Evolutionary conservation across 1,140 invertebrate genomes (phyloP).

Genomic region (Cydia fagiglandana): DNA sequence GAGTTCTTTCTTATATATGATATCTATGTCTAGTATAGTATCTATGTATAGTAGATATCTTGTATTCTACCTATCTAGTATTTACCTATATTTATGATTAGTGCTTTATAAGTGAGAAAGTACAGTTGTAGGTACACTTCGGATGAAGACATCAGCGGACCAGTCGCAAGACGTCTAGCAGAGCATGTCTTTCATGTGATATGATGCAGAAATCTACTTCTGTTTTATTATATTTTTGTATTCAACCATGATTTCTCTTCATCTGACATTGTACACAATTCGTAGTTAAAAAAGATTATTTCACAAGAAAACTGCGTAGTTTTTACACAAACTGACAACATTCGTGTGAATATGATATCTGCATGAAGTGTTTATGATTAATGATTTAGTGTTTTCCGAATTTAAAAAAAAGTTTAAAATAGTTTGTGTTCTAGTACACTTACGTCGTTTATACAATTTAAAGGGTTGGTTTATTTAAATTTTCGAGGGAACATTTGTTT

Average conservation of each 20-base stretch:
- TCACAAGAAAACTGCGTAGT: neutral
- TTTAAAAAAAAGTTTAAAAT: neutral
- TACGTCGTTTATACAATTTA: neutral
- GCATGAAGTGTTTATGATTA: conserved; percentile 27
- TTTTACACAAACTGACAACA: neutral
- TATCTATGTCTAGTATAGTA: too few relatives aligned
- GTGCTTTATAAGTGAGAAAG: too few relatives aligned
- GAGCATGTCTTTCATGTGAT: too few relatives aligned
- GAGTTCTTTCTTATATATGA: too few relatives aligned
- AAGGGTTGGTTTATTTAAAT: conserved; percentile 10
- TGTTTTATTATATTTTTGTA: too few relatives aligned
- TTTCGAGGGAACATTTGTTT: conserved; percentile 9
- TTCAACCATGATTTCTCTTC: neutral
- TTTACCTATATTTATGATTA: too few relatives aligned
- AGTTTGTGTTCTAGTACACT: neutral
- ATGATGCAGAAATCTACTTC: too few relatives aligned
- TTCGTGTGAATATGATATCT: neutral
- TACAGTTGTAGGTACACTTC: too few relatives aligned
- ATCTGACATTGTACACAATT: conserved; percentile 4
- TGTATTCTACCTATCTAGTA: too few relatives aligned
- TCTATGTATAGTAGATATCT: too few relatives aligned
- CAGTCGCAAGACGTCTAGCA: too few relatives aligned
- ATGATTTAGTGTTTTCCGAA: neutral
- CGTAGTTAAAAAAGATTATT: neutral
- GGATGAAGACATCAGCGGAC: too few relatives aligned